A percentile compares a stretch with the other conserved stretches of the same genome.
Conservation (phyloP, 2,797 vertebrate genomes). For the Amazona ochrocephala region DNA sequence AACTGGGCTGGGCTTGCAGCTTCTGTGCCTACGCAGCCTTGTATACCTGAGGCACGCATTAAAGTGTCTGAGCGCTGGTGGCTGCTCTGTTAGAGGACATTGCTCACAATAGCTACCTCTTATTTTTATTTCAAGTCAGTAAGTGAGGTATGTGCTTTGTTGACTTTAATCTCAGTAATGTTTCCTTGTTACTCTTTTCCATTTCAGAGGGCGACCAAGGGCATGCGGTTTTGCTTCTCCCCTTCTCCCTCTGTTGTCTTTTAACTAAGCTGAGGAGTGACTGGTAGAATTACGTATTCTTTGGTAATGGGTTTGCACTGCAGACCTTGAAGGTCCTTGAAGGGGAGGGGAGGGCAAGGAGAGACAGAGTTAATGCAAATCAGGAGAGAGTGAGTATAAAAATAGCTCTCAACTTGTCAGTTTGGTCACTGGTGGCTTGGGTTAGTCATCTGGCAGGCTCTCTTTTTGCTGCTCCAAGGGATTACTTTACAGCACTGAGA, state of each 20-base stretch:
- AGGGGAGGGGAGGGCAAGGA: constrained; percentile 37
- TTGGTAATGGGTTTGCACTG: rapidly evolving
- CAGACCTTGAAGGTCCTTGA: constrained; percentile 5
- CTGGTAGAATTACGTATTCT: not conserved
- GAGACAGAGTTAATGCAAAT: constrained; percentile 53
- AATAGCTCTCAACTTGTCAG: constrained; percentile 69
- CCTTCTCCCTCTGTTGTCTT: not conserved
- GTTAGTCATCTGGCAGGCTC: constrained; percentile 73
- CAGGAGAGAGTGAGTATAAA: constrained; percentile 53
- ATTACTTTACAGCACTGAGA: constrained; percentile 46
- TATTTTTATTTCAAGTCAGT: not conserved
- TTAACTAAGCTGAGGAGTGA: not conserved
- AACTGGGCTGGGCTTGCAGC: not conserved
- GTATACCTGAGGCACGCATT: constrained; percentile 21
- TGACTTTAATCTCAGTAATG: constrained; percentile 4
- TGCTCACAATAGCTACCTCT: not conserved
- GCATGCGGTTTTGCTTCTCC: not conserved
- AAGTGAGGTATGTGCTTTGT: not conserved
- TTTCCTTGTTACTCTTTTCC: constrained; percentile 24
- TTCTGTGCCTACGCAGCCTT: not conserved
- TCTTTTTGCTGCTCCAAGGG: constrained; percentile 51
- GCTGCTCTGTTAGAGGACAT: not conserved
- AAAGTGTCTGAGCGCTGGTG: not conserved
- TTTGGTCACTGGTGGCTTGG: constrained; percentile 64
- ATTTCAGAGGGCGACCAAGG: not conserved